Percentiles rank a stretch among this genome's conserved stretches.
Conservation (phyloP, 2,888 invertebrate genomes). For the Nymphalis c-album region DNA sequence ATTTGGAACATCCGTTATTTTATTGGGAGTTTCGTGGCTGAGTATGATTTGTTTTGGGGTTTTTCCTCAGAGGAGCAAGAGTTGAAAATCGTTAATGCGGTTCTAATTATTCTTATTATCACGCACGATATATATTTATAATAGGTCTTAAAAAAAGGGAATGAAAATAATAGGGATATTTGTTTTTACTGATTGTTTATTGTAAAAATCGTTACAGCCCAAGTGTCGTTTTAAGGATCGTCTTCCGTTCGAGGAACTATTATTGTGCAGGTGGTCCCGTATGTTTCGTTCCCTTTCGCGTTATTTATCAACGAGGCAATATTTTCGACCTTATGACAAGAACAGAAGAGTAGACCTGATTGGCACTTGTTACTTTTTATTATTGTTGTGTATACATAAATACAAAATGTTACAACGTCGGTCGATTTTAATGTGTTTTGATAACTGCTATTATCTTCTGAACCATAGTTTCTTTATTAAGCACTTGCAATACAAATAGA, state of each 20-base stretch:
- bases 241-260: conserved; percentile 38
- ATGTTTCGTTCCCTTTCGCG: conserved; percentile 30
- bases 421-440: conserved; percentile 7
- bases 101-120: background rate
- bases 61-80: too few species aligned
- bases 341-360: background rate
- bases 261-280: conserved; percentile 40
- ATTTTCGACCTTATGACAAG: conserved; percentile 20
- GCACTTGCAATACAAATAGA: background rate
- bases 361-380: conserved; percentile 6
- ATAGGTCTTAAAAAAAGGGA: background rate
- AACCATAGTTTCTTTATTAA: background rate
- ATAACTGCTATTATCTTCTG: background rate
- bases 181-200: conserved; percentile 8
- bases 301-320: conserved; percentile 13
- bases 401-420: conserved; percentile 6
- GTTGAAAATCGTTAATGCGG: too few species aligned
- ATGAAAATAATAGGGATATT: background rate
- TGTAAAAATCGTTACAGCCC: conserved; percentile 26
- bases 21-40: too few species aligned
- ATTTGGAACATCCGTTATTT: too few species aligned
- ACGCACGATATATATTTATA: too few species aligned
- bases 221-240: conserved; percentile 26
- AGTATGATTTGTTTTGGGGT: too few species aligned
- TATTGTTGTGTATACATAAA: background rate